Evolutionary conservation across 2,888 invertebrate species (phyloP).

Genomic region (Drepana falcataria): DNA sequence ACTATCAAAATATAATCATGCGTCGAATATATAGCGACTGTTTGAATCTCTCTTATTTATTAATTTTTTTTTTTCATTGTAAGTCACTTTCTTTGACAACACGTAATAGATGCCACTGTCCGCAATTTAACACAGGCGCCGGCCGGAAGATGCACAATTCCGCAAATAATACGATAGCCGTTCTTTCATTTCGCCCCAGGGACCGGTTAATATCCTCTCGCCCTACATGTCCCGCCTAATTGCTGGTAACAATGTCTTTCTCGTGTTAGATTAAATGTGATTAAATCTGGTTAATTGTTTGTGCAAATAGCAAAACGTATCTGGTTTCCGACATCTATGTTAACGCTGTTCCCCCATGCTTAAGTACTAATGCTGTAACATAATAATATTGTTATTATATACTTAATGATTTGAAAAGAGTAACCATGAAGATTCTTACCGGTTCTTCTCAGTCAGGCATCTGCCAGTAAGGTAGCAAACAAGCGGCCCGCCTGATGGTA

Average conservation of each 20-base stretch:
- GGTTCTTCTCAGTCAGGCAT: too few relatives aligned
- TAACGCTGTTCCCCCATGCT: too few relatives aligned
- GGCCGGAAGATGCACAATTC: slow-evolving; percentile 41
- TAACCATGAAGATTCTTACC: too few relatives aligned
- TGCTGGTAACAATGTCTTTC: slow-evolving; percentile 30
- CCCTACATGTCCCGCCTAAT: slow-evolving; percentile 35
- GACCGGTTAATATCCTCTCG: slow-evolving; percentile 31
- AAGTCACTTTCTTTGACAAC: slow-evolving; percentile 9
- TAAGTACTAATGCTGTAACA: too few relatives aligned
- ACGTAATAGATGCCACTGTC: slow-evolving; percentile 22
- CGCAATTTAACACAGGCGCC: slow-evolving; percentile 51
- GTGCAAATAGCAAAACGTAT: neutral
- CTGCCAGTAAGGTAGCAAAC: too few relatives aligned
- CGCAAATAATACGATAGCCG: slow-evolving; percentile 29
- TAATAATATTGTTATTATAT: too few relatives aligned
- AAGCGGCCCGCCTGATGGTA: too few relatives aligned
- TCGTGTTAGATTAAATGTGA: slow-evolving; percentile 8
- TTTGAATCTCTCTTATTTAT: too few relatives aligned
- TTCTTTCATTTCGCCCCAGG: slow-evolving; percentile 46
- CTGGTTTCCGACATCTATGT: too few relatives aligned
- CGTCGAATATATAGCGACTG: too few relatives aligned
- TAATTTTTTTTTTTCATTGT: neutral
- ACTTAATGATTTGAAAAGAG: too few relatives aligned
- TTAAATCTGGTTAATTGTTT: slow-evolving; percentile 3
- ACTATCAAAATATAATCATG: too few relatives aligned